These are phyloP conservation scores for Forbesichthys agassizii DNA, from an alignment of 2,113 vertebrate genomes.

Conservation along the genomic window DNA sequence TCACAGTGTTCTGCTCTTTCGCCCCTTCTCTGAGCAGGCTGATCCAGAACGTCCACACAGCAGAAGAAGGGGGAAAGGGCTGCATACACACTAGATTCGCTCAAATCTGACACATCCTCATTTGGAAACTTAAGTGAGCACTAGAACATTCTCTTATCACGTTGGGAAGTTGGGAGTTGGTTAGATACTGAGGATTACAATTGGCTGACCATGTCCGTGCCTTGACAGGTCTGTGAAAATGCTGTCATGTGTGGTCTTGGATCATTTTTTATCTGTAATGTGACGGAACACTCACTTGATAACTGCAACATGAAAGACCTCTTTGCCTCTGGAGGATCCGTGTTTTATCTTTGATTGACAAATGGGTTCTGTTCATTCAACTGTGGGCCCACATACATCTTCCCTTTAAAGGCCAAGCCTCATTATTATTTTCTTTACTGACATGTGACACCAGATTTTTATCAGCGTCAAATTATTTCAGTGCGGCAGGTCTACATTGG, in stretches of 20 bases:
- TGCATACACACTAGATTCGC: slow-evolving; percentile 5
- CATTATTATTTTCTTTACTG: slow-evolving; percentile 44
- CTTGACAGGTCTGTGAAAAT: not conserved
- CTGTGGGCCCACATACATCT: slow-evolving; percentile 45
- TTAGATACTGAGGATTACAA: not conserved
- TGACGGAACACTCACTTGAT: slow-evolving; percentile 35
- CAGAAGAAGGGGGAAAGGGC: not conserved
- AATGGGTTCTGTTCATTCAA: slow-evolving; percentile 16
- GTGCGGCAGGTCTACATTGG: slow-evolving; percentile 43
- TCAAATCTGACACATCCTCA: slow-evolving; percentile 12
- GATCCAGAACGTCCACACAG: slow-evolving; percentile 23
- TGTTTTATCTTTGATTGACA: slow-evolving; percentile 39
- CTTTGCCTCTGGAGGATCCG: slow-evolving; percentile 24
- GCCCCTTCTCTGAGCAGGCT: slow-evolving; percentile 10
- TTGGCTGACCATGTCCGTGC: not conserved
- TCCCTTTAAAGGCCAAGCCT: slow-evolving; percentile 49
- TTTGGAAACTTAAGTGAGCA: not conserved
- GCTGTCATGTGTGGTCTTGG: not conserved
- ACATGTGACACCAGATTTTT: slow-evolving; percentile 55
- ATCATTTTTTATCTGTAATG: slow-evolving; percentile 13
- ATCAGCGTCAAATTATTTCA: slow-evolving; percentile 63
- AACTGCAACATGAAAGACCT: slow-evolving; percentile 26
- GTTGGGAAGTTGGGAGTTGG: not conserved
- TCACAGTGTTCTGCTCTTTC: slow-evolving; percentile 37
- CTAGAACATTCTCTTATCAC: not conserved